Conservation (phyloP, 2,888 invertebrate species). For the Urechis unicinctus region DNA sequence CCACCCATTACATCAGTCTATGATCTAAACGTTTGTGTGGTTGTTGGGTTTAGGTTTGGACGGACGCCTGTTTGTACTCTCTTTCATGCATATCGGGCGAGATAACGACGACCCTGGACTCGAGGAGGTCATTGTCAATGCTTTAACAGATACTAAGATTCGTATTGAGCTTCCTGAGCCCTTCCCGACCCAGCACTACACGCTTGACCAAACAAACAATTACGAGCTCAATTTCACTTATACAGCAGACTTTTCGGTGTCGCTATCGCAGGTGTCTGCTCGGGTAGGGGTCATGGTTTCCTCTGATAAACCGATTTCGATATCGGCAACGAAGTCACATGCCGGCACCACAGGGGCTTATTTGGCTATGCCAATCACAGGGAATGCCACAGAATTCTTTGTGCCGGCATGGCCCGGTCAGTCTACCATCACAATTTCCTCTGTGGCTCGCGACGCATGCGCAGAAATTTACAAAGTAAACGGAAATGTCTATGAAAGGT, state of each 20-base stretch:
- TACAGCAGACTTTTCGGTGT: not conserved
- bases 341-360: conserved; percentile 2
- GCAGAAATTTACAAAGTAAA: conserved; percentile 1
- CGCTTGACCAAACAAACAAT: not conserved
- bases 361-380: conserved; percentile 1
- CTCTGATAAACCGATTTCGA: not conserved
- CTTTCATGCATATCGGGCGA: not conserved
- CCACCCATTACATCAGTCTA: too few species aligned
- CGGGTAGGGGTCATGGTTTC: not conserved
- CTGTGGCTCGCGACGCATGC: not conserved
- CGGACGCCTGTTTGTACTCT: not conserved
- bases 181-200: not conserved
- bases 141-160: not conserved
- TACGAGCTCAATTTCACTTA: not conserved
- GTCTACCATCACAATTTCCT: not conserved
- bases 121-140: not conserved
- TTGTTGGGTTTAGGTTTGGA: not conserved
- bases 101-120: not conserved
- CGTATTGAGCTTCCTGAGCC: not conserved
- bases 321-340: not conserved
- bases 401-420: not conserved
- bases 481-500: not conserved
- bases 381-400: conserved; percentile 4
- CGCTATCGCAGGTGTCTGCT: not conserved
- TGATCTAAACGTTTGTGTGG: too few species aligned